Evolutionary conservation across 1,140 invertebrate species (phyloP).

Genomic region (Thaumetopoea pityocampa): DNA sequence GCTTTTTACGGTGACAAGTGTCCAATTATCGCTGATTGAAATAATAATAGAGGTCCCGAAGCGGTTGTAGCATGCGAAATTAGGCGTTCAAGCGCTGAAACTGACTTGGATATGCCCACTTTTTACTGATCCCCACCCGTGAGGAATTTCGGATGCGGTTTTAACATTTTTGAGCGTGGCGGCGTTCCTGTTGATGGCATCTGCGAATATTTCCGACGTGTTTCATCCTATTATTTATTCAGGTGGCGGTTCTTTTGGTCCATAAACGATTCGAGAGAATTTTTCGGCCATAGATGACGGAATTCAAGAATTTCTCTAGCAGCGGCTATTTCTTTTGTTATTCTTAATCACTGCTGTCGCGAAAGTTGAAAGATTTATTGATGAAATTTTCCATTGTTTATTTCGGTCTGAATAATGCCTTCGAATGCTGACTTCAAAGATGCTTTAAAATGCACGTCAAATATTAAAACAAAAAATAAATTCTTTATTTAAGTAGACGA

Average conservation of each 20-base stretch:
- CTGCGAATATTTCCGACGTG: slow-evolving; percentile 38
- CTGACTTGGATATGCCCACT: slow-evolving; percentile 16
- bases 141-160: slow-evolving; percentile 34
- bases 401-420: slow-evolving; percentile 5
- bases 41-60: slow-evolving; percentile 45
- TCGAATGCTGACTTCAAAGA: no score
- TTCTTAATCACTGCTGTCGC: slow-evolving; percentile 36
- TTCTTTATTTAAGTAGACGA: no score
- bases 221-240: slow-evolving; percentile 53
- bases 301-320: slow-evolving; percentile 29
- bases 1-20: slow-evolving; percentile 50
- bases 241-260: slow-evolving; percentile 27
- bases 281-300: slow-evolving; percentile 16
- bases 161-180: slow-evolving; percentile 34
- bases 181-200: slow-evolving; percentile 33
- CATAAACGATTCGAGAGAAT: slow-evolving; percentile 47
- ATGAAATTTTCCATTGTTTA: slow-evolving; percentile 17
- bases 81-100: slow-evolving; percentile 17
- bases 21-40: slow-evolving; percentile 62
- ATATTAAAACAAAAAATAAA: no score
- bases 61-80: slow-evolving; percentile 41
- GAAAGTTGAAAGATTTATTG: slow-evolving; percentile 26
- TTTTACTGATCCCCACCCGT: slow-evolving; percentile 54
- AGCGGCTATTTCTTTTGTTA: slow-evolving; percentile 32
- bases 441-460: no score